phyloP scores from a whole-genome alignment of 1,140 invertebrate genomes.

The Drosophila pandora region DNA sequence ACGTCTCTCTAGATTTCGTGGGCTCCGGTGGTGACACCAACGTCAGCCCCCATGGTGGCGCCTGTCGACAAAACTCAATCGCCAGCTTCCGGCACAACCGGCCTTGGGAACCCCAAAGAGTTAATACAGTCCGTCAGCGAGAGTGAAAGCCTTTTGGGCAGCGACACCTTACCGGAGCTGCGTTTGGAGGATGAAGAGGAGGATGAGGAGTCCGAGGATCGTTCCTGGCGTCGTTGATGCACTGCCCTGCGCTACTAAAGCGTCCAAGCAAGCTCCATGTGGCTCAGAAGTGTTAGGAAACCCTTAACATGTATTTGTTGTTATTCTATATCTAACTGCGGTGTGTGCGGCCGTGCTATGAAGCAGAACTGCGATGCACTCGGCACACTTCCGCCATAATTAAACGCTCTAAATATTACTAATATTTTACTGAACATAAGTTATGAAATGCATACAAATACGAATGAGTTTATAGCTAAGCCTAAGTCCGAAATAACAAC shows the following conservation, averaged over 20 bases:
- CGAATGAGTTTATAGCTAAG: conserved; percentile 63
- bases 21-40: conserved; percentile 72
- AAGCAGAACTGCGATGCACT: conserved; percentile 23
- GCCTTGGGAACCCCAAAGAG: conserved; percentile 57
- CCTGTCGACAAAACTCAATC: conserved; percentile 48
- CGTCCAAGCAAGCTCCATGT: conserved; percentile 40
- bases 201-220: conserved; percentile 83
- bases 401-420: conserved; percentile 77
- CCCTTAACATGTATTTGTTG: conserved; percentile 72
- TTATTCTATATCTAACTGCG: conserved; percentile 69
- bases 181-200: conserved; percentile 83
- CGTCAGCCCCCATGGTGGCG: conserved; percentile 55
- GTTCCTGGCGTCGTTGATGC: conserved; percentile 83
- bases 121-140: conserved; percentile 68
- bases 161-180: conserved; percentile 76
- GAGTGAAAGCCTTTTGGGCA: conserved; percentile 69
- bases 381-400: conserved; percentile 31
- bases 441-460: conserved; percentile 65
- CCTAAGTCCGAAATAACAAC: conserved; percentile 36
- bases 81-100: conserved; percentile 8
- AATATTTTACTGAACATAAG: conserved; percentile 76
- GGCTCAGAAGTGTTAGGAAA: conserved; percentile 60
- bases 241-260: conserved; percentile 45
- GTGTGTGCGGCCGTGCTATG: conserved; percentile 6
- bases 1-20: conserved; percentile 63